phyloP scores from a whole-genome alignment of 2,113 vertebrate species.

The Cygnus buccinator region DNA sequence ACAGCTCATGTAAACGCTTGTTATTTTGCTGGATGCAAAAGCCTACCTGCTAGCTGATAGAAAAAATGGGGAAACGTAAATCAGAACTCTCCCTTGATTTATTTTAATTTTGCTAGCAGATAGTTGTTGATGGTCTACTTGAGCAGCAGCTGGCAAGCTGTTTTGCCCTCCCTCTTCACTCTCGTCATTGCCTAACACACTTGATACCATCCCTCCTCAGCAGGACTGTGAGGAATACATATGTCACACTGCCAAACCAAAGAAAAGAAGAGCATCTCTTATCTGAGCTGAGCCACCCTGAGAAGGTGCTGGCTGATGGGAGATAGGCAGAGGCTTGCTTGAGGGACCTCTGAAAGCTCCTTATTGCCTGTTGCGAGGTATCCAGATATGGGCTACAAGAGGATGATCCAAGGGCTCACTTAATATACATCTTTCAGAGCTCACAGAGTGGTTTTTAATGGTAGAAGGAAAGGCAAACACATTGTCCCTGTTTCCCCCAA shows the following conservation, averaged over 20 bases:
- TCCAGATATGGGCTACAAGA: background rate
- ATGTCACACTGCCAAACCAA: background rate
- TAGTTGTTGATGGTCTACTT: background rate
- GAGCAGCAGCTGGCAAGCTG: constrained; percentile 35
- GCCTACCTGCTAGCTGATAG: background rate
- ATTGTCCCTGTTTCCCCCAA: accelerated
- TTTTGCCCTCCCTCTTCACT: background rate
- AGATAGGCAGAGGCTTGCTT: constrained; percentile 45
- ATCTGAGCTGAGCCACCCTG: constrained; percentile 50
- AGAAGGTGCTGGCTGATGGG: constrained; percentile 67
- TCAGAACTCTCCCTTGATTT: background rate
- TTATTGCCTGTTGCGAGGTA: background rate
- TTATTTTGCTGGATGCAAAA: constrained; percentile 32
- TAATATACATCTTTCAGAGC: background rate
- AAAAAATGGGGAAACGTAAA: background rate
- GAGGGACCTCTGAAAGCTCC: constrained; percentile 51
- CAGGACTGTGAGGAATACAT: background rate
- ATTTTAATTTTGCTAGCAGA: background rate
- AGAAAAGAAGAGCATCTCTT: constrained; percentile 43
- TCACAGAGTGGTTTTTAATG: background rate
- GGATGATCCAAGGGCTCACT: background rate
- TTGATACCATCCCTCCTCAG: background rate
- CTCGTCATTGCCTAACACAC: background rate
- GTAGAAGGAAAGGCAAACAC: background rate
- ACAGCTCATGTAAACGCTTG: constrained; percentile 3